Evolutionary conservation across 2,113 vertebrate species (phyloP).

Genomic region (Neomonachus schauinslandi): DNA sequence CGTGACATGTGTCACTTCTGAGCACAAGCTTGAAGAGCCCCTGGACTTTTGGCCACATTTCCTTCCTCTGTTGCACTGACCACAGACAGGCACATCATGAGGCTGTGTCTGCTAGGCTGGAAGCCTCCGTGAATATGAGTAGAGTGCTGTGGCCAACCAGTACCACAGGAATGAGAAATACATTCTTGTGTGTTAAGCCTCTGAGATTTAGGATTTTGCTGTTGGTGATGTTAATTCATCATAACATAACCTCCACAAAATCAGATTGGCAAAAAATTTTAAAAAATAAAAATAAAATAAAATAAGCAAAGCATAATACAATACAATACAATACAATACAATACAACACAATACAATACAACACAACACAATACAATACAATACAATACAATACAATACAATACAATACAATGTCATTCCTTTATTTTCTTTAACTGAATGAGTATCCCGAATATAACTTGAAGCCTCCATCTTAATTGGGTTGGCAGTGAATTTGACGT

Average conservation of each 20-base stretch:
- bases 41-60: background rate
- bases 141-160: background rate
- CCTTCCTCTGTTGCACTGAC: background rate
- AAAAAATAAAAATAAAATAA: background rate
- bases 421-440: background rate
- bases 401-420: background rate
- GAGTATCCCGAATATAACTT: background rate
- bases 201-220: background rate
- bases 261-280: background rate
- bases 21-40: background rate
- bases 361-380: background rate
- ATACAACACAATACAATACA: background rate
- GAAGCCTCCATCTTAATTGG: background rate
- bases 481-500: background rate
- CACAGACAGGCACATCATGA: background rate
- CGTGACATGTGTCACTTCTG: background rate
- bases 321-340: background rate
- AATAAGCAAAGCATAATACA: too few species aligned
- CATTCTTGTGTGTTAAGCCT: background rate
- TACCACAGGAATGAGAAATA: background rate
- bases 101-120: background rate
- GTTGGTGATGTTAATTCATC: background rate
- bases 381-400: background rate
- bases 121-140: background rate
- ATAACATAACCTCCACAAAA: background rate